Evolutionary conservation across 2,797 vertebrate genomes (phyloP), one percentile per base, ranked within the genome.

Genomic region (Acrossocheilus fasciatus): DNA sequence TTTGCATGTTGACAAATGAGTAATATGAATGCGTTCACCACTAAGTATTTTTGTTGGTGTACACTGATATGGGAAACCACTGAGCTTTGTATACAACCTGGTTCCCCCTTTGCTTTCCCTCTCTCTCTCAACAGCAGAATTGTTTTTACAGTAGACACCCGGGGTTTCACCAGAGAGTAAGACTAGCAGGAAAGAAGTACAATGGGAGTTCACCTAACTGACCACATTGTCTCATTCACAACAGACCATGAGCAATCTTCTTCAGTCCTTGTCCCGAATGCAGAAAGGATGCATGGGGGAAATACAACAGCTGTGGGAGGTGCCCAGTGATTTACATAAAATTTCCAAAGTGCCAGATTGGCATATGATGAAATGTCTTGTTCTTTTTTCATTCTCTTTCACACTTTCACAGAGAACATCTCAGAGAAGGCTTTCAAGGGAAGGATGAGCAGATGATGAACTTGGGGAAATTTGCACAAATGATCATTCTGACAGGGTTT

Each of bases 121-220:
- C 68, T 70, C 52, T 72, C 72, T 84, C 69, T 86, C 47, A 84
- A 85, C 66, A 91, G 57, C 87, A 88, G 89, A 86, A 81, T 75
- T 76, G 84, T 88, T 90, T 90, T 91, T 90, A 91, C 89, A 88
- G 89, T 86, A 91, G 82, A 88, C 85, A 87, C 84, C 57, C 34
- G 84, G 90, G 90, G 88, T 87, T 92, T 92, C 90, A 92, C 89
- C 88, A 91, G 82, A 89, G 76, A 86, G 88, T 89, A 90, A 86
- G 82, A 91, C 73, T 79, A 80, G 66, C 90, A 91, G 88, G 89
- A 91, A 91, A 87, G 69, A 87, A 90, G 87, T 79, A 86, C 70
- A 90, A 88, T 82, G 90, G 91, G 90, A 90, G 87, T 91, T 92
- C 84, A 92, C 91, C 91, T 91, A 90, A 90, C 87, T 72, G 87